Evolutionary conservation across 2,888 invertebrate species (phyloP), one percentile per base, ranked within the genome.

Genomic region (Noctua comes): DNA sequence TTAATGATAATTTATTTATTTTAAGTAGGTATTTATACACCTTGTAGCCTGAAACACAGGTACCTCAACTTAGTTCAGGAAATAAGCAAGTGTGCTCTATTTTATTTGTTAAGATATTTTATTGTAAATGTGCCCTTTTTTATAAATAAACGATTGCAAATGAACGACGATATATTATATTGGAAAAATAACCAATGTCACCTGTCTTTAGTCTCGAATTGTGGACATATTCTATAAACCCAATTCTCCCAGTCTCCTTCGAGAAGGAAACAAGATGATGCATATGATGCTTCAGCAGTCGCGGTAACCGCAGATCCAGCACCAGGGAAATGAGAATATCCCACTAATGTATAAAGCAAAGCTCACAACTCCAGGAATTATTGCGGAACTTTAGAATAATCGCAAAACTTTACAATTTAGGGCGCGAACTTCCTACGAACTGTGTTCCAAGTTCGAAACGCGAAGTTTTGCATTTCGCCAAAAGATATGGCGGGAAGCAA

Each of bases 381-480:
- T 87, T 87, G 51, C 87, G 13, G 75, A 90, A 90, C 85, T 91
- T 91, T 66, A 85, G 86, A 90, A 88, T 90, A 88, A 90, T 90
- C 80, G 77, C 76, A 51, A 65, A 89, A 90, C 86, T 90, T 90
- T 51, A 80, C 76, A 87, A 90, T 89, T 91, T 91, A 90, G 86
- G 84, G 85, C 83, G 79, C 76, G 59, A 86, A 89, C 83, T 89
- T 87, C 77, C 76, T 70, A 31, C 80, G 68, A 79, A 84, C 68
- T 71, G 80, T 81, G 68, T 76, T 77, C 72, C 72, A 31, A 68
- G 65, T 76, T 77, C 74, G 66, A 31, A 68, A 43, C 57, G n/a
- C 72, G 51, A 89, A 89, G 79, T 89, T 89, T 88, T 85, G 86
- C 88, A 89, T 88, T 86, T 80, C 78, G 31, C 66, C 78, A 21